Conservation (phyloP, 2,888 invertebrate species). For the Kuschelorhynchus macadamiae region DNA sequence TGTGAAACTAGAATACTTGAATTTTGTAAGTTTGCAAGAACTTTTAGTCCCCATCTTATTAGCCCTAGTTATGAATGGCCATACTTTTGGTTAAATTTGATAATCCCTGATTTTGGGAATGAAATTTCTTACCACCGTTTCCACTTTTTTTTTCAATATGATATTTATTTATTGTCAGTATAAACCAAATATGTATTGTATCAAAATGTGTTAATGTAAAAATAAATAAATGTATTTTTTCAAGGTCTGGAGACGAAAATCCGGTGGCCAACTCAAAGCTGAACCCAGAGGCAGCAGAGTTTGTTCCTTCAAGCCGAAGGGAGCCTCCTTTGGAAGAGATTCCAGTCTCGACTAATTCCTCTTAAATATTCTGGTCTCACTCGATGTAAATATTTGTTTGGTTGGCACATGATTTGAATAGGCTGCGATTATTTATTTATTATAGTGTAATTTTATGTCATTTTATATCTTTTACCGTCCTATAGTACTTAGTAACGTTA, state of each 20-base stretch:
- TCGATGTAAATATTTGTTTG: constrained; percentile 54
- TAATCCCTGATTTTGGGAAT: too few species aligned
- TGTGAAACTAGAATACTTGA: too few species aligned
- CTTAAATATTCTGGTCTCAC: constrained; percentile 52
- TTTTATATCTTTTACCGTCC: constrained; percentile 20
- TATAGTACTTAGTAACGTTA: not conserved
- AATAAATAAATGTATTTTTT: too few species aligned
- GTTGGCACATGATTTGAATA: constrained; percentile 50
- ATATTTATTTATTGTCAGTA: too few species aligned
- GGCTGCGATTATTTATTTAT: constrained; percentile 30
- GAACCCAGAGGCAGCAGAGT: constrained; percentile 89
- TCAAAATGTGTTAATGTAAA: too few species aligned
- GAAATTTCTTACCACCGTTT: too few species aligned
- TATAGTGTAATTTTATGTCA: constrained; percentile 23
- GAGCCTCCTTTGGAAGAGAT: constrained; percentile 48
- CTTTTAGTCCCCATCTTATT: too few species aligned
- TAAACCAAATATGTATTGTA: too few species aligned
- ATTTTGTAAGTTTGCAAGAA: too few species aligned
- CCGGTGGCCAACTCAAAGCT: constrained; percentile 77
- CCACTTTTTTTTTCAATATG: too few species aligned
- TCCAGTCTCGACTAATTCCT: constrained; percentile 51
- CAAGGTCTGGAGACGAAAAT: not conserved
- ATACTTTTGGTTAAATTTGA: too few species aligned
- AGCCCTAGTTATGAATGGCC: too few species aligned
- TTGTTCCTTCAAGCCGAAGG: constrained; percentile 74